Evolutionary conservation across 2,888 invertebrate genomes (phyloP).

Genomic region (Drosophila formosana): DNA sequence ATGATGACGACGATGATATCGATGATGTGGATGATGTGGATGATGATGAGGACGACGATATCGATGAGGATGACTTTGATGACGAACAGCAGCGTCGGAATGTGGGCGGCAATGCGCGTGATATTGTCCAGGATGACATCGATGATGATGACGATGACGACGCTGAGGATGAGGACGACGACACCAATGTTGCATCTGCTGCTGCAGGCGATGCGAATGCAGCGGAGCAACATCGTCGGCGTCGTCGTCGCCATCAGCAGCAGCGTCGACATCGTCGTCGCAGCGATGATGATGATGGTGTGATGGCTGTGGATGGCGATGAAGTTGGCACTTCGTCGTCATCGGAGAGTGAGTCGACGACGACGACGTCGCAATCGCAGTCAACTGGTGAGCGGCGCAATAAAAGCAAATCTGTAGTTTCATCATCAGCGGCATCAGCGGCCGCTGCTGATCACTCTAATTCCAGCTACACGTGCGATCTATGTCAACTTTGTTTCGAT

Average conservation of each 20-base stretch:
- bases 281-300: conserved; percentile 43
- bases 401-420: conserved; percentile 40
- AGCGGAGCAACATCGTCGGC: background rate
- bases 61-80: conserved; percentile 44
- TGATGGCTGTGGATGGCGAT: conserved; percentile 39
- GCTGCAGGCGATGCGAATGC: conserved; percentile 38
- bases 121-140: background rate
- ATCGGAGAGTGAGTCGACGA: conserved; percentile 62
- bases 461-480: conserved; percentile 83
- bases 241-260: conserved; percentile 16
- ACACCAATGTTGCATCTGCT: conserved; percentile 35
- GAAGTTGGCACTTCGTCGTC: conserved; percentile 52
- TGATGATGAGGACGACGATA: conserved; percentile 44
- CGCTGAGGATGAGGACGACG: conserved; percentile 26
- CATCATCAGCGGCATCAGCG: conserved; percentile 47
- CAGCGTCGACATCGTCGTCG: conserved; percentile 27
- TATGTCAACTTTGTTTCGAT: conserved; percentile 84
- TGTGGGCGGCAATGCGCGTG: conserved; percentile 11
- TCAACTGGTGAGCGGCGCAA: conserved; percentile 74
- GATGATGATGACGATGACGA: conserved; percentile 44
- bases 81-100: conserved; percentile 33
- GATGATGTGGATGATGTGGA: conserved; percentile 42
- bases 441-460: conserved; percentile 63
- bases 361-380: conserved; percentile 61
- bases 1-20: conserved; percentile 47